Percentiles rank a stretch among this genome's conserved stretches.
phyloP scores from a whole-genome alignment of 2,797 vertebrate genomes.

The Galagoides demidoff region DNA sequence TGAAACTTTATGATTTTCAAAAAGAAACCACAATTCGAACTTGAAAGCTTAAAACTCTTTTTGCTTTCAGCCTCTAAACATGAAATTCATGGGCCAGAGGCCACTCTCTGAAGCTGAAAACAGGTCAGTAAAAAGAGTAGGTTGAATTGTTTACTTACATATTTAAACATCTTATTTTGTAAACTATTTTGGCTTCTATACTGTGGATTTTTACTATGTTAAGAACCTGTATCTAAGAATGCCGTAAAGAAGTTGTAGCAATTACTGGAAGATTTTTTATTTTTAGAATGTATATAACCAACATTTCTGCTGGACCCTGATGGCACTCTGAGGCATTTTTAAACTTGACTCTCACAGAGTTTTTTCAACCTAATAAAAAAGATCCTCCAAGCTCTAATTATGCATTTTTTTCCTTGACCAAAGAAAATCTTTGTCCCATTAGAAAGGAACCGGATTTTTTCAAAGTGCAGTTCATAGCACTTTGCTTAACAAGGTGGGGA shows the following conservation, averaged over 20 bases:
- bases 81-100: neutral
- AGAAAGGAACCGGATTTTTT: neutral
- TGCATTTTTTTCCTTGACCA: neutral
- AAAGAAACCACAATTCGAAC: neutral
- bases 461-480: conserved; percentile 40
- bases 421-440: neutral
- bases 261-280: conserved; percentile 71
- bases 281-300: neutral
- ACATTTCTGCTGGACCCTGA: conserved; percentile 37
- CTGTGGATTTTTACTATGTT: conserved; percentile 69
- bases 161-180: conserved; percentile 80
- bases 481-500: neutral
- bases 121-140: neutral
- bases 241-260: conserved; percentile 1
- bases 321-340: neutral
- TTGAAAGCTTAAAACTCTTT: neutral
- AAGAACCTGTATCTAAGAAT: conserved; percentile 73
- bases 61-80: neutral
- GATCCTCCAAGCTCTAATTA: neutral
- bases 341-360: neutral
- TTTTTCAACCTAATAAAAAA: neutral
- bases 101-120: neutral
- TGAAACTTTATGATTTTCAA: conserved; percentile 22
- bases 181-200: conserved; percentile 78
- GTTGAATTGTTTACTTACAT: conserved; percentile 55